phyloP scores from a whole-genome alignment of 2,113 vertebrate genomes.

The Perca flavescens region DNA sequence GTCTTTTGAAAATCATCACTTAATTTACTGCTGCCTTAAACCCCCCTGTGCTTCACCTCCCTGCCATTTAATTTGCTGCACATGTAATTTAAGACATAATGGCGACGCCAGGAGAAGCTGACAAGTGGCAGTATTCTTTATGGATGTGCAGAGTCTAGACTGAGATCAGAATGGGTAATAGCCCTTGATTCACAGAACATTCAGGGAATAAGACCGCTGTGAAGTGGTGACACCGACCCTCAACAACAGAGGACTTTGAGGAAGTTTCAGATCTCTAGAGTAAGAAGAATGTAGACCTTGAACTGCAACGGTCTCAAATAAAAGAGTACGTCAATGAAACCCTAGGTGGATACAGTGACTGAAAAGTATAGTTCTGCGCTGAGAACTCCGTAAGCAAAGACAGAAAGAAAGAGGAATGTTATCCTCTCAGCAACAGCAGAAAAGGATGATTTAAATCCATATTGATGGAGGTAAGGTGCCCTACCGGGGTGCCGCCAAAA shows the following conservation, averaged over 20 bases:
- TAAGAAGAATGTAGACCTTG: constrained; percentile 1
- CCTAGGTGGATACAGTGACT: constrained; percentile 22
- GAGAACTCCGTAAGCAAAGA: neutral
- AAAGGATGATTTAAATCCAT: neutral
- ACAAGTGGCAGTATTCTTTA: neutral
- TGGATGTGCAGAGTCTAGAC: neutral
- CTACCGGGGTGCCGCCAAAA: neutral
- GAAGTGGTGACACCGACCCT: neutral
- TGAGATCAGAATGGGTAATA: neutral
- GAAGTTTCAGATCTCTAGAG: constrained; percentile 1
- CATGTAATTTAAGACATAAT: constrained; percentile 13
- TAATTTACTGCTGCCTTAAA: neutral
- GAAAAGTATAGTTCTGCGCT: neutral
- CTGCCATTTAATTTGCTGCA: neutral
- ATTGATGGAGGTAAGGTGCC: neutral
- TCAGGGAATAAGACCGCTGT: neutral
- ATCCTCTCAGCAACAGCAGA: neutral
- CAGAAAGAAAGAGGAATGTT: neutral
- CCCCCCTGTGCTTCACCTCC: constrained; percentile 5
- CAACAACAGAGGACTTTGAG: neutral
- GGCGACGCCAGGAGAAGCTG: neutral
- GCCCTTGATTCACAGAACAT: neutral
- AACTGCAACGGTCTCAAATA: neutral
- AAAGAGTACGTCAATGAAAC: constrained; percentile 7
- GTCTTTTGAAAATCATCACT: constrained; percentile 9